These are phyloP conservation scores for Penaeus japonicus DNA, from an alignment of 1,140 invertebrate genomes.

Conservation along the genomic window DNA sequence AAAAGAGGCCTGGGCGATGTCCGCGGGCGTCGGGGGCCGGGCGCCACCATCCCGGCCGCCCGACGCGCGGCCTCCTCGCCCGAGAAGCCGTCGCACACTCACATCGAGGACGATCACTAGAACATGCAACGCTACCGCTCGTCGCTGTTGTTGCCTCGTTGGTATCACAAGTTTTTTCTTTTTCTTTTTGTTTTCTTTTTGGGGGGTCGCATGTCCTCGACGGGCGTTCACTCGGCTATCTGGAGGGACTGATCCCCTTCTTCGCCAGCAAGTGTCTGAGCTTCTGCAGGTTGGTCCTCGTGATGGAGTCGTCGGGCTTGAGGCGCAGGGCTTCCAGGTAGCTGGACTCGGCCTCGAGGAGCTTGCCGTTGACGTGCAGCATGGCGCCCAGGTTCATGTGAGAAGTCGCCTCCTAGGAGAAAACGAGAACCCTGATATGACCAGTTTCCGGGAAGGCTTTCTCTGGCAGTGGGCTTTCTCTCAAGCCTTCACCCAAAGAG, in stretches of 20 bases:
- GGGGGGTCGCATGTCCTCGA: not conserved
- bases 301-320: slow-evolving; percentile 59
- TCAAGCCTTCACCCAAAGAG: no score
- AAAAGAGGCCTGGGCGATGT: no score
- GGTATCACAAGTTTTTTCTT: not conserved
- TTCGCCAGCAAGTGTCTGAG: slow-evolving; percentile 58
- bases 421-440: slow-evolving; percentile 35
- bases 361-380: slow-evolving; percentile 89
- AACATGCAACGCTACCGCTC: not conserved
- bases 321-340: slow-evolving; percentile 80
- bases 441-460: not conserved
- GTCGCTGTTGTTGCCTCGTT: not conserved
- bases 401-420: slow-evolving; percentile 75
- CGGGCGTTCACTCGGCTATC: slow-evolving; percentile 30
- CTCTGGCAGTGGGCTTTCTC: no score
- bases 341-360: slow-evolving; percentile 82
- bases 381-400: slow-evolving; percentile 95
- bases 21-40: no score
- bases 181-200: not conserved
- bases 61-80: no score
- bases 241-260: slow-evolving; percentile 56
- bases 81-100: not conserved
- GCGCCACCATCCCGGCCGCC: no score
- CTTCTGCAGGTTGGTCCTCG: slow-evolving; percentile 60
- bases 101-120: not conserved